A percentile compares a stretch with the other conserved stretches of the same genome.
Evolutionary conservation across 1,140 invertebrate genomes (phyloP).

Genomic region (Acromyrmex heyeri): DNA sequence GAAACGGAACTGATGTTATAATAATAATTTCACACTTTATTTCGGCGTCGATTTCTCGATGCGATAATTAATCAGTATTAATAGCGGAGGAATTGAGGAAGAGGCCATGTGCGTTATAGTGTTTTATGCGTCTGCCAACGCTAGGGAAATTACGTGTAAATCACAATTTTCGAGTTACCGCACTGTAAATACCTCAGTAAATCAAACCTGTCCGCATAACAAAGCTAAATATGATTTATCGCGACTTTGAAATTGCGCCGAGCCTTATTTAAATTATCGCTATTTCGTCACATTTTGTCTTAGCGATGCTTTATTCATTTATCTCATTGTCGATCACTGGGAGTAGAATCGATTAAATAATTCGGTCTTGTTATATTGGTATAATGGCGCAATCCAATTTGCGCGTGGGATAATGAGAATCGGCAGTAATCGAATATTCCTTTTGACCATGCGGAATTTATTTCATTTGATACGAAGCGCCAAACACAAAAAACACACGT

Average conservation of each 20-base stretch:
- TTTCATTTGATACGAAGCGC: constrained; percentile 24
- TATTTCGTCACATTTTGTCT: background rate
- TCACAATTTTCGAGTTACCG: constrained; percentile 62
- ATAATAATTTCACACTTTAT: background rate
- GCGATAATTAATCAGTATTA: constrained; percentile 53
- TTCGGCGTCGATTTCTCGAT: background rate
- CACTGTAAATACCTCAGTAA: constrained; percentile 43
- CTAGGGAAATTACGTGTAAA: constrained; percentile 46
- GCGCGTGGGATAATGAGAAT: constrained; percentile 35
- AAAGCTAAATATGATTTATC: constrained; percentile 42
- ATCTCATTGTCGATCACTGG: background rate
- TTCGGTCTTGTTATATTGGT: constrained; percentile 18
- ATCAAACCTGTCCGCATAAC: constrained; percentile 46
- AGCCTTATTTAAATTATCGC: constrained; percentile 33
- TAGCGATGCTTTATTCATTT: constrained; percentile 2
- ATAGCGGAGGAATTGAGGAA: constrained; percentile 5
- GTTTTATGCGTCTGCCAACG: constrained; percentile 50
- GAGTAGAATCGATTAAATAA: constrained; percentile 14
- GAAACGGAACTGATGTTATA: background rate
- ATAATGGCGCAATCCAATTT: constrained; percentile 36
- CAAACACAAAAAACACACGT: constrained; percentile 31
- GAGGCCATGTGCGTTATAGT: constrained; percentile 32
- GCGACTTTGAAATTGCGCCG: constrained; percentile 42
- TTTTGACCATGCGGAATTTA: constrained; percentile 56
- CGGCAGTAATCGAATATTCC: constrained; percentile 47